Evolutionary conservation across 2,797 vertebrate genomes (phyloP), one percentile per base, ranked within the genome.

Genomic region (Pangasius macronema): DNA sequence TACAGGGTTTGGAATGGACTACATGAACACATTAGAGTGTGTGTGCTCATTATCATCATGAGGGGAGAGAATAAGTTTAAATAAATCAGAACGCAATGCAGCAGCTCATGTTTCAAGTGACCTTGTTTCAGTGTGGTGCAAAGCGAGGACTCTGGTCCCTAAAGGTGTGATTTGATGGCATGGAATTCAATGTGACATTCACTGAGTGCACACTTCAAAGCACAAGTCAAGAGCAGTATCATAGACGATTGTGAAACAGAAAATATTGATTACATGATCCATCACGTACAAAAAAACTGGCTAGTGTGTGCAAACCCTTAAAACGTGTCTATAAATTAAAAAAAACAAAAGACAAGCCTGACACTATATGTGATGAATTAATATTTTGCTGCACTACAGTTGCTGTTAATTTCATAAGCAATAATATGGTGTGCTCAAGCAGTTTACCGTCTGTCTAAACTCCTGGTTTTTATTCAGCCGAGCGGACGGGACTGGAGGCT

Each of bases 291-390:
- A 63, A 33, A 63, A 42, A 42, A 57, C 24, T 82, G 57, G 18
- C 24, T 11, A 46, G 36, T 0, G 63, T 67, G 80, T 67, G 18
- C n/a, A 83, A n/a, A 83, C 36, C 81, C 46, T 82, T 49, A 61
- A 55, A 65, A 82, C 9, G 27, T 46, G 24, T 18, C 13, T 82
- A 82, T 82, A 63, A 87, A 65, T 70, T 10, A 75, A 10, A 77
- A 7, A 51, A 24, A 14, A 81, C 49, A 5, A 55, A 10, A n/a
- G 27, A 82, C 30, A n/a, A 57, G 33, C 51, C 30, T 46, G 42
- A 88, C 42, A 53, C 22, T 88, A 87, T 90, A 88, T 36, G 84
- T 68, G 51, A 86, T 61, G 57, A 63, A 18, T 79, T 22, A 4
- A 80, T 14, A 10, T 80, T 70, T 42, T 16, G 51, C 70, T 53